Base-by-base conservation (phyloP, 2,797 vertebrate species). In the Sibirionetta formosa region DNA sequence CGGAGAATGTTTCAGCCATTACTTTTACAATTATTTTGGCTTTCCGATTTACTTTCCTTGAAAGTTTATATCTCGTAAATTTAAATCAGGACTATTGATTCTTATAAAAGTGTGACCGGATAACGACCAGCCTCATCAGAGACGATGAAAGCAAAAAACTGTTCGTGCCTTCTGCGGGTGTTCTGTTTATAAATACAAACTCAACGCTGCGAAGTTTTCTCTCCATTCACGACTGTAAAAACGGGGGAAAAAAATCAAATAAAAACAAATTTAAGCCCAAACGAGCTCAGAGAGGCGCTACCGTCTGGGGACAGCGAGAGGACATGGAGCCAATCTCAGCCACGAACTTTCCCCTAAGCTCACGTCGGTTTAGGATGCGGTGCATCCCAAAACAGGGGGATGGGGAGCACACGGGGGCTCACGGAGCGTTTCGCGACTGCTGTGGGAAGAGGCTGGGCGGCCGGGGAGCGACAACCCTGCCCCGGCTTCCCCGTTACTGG, bases 11-110 rank as follows among this genome's bases (percentile, higher is more conserved):
- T 89, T 85, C 68, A 73, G 9, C 44, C 58, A 6, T 26, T 72
- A 54, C 24, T 92, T 89, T 78, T 27, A 75, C 46, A 17, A 7
- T 33, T 38, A 24, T 81, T 86, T 85, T 65, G 61, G 10, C 61
- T 81, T 92, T 63, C 46, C 14, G 16, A 50, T 64, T 12, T 48
- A 8, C 68, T 85, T 92, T 61, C 23, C 29, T 89, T 71, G 44
- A 53, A 80, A 85, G 29, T 2, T 1, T 51, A 0, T 46, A 5
- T 42, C 56, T 89, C 14, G 7, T 23, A 19, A 82, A 70, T 19
- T 79, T 84, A 71, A 70, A 54, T 31, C 6, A 1, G 31, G 13
- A 36, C n/a, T 82, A 61, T 1, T 29, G 68, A 44, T 61, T 85
- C 44, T 60, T 42, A 31, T 3, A 35, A 89, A 94, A 73, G 70